Percentiles rank a stretch among this genome's conserved stretches.
These are phyloP conservation scores for Cathartes aura DNA, from an alignment of 2,113 vertebrate genomes.

Conservation along the genomic window DNA sequence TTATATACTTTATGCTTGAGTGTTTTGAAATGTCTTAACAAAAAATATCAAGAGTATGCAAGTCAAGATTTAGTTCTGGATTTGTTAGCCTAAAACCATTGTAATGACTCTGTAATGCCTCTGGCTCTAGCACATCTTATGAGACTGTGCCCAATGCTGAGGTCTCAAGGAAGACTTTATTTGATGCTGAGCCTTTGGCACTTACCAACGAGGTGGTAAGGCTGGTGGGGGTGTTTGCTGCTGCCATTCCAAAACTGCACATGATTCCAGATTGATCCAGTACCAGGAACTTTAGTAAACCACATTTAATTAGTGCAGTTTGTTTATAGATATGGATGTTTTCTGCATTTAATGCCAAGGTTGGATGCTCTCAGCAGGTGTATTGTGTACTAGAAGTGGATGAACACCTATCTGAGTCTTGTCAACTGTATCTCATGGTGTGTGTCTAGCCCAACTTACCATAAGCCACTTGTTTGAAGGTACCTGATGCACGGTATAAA, in stretches of 20 bases:
- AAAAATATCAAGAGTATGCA: background rate
- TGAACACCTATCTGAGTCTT: background rate
- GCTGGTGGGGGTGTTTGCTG: background rate
- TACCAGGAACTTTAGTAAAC: background rate
- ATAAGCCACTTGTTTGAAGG: background rate
- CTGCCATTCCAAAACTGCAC: background rate
- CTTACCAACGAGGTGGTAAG: background rate
- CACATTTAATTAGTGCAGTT: background rate
- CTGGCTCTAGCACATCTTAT: background rate
- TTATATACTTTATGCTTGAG: background rate
- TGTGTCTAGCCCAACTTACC: background rate
- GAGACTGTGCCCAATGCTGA: background rate
- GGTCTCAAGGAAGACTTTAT: background rate
- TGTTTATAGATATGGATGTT: background rate
- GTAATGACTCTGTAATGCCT: background rate
- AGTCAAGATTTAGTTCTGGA: background rate
- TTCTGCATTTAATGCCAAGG: background rate
- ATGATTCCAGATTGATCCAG: background rate
- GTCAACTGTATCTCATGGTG: background rate
- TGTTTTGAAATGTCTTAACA: background rate
- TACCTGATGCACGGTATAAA: background rate
- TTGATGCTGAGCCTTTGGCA: background rate
- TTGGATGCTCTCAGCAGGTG: background rate
- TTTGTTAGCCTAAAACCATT: background rate
- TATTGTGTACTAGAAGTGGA: background rate